Base-by-base conservation (phyloP, 2,888 invertebrate genomes). In the Mycalesis mineus region DNA sequence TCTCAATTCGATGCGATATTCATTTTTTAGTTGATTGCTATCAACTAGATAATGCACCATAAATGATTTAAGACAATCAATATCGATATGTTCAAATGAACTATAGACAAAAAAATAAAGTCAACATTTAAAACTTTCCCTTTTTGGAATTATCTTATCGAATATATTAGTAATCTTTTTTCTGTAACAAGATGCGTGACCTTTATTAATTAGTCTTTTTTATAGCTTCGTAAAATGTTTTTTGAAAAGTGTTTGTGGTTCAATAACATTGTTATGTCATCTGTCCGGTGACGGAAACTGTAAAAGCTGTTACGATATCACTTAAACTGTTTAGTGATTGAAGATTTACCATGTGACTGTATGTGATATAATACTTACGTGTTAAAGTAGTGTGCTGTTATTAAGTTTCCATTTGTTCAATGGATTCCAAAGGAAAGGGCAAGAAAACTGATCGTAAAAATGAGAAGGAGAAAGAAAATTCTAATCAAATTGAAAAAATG, bases 391-490 rank as follows among this genome's bases (percentile, higher is more conserved):
- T 50, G 55, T 42, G 31, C 33, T 36, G 33, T 17, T 49, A 36
- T 49, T 57, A 29, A 49, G 14, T 52, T 47, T 57, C 44, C 37
- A 29, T 48, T 39, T 44, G 40, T 42, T 62, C 60, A 52, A 88
- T 88, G 88, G 88, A 88, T 84, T 80, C 80, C 74, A 73, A 80
- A 68, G 71, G 64, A 66, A 65, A 62, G 40, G 42, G 56, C 15
- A 80, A 78, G 68, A 82, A 80, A 65, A 77, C 69, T 60, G 72
- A 65, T 64, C 68, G 68, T 62, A 80, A 87, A 82, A 86, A 88
- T 85, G 85, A 84, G 64, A 80, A 84, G 71, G 83, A 82, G 77
- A 82, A 84, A 75, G 80, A 88, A 83, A 73, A 74, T 28, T 57
- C 58, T 8, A 66, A 67, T 58, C 69, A 68, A 14, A 65, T 69